Conservation (phyloP, 2,888 invertebrate genomes). For the Myopa testacea region DNA sequence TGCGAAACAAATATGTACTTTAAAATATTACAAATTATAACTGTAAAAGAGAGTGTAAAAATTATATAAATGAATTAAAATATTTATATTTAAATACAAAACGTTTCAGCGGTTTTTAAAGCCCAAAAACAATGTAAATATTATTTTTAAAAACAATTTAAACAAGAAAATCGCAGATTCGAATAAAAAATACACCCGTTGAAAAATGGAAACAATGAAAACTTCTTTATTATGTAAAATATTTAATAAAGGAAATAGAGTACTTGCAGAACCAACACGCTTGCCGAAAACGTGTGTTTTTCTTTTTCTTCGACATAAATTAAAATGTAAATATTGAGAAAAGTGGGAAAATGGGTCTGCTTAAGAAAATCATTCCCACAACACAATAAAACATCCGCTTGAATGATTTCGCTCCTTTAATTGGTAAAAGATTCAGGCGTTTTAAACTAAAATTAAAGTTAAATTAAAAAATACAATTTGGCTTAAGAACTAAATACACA, state of each 20-base stretch:
- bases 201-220: too few species aligned
- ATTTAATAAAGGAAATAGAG: too few species aligned
- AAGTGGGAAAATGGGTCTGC: not conserved
- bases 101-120: not conserved
- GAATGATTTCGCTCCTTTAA: slow-evolving; percentile 38
- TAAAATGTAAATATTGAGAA: not conserved
- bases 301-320: not conserved
- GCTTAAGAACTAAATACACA: slow-evolving; percentile 37
- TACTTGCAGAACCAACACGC: too few species aligned
- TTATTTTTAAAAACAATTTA: not conserved
- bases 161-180: not conserved
- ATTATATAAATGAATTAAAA: slow-evolving; percentile 1
- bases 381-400: slow-evolving; percentile 48
- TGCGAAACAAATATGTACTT: not conserved
- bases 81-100: slow-evolving; percentile 36
- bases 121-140: not conserved
- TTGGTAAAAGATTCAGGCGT: slow-evolving; percentile 38
- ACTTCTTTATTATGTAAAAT: too few species aligned
- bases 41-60: not conserved
- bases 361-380: not conserved
- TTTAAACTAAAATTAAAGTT: slow-evolving; percentile 13
- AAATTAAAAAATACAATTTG: slow-evolving; percentile 6
- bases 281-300: not conserved
- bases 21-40: slow-evolving; percentile 1
- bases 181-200: too few species aligned